Base-by-base conservation (phyloP, 2,797 vertebrate genomes). In the Neomorphus geoffroyi region DNA sequence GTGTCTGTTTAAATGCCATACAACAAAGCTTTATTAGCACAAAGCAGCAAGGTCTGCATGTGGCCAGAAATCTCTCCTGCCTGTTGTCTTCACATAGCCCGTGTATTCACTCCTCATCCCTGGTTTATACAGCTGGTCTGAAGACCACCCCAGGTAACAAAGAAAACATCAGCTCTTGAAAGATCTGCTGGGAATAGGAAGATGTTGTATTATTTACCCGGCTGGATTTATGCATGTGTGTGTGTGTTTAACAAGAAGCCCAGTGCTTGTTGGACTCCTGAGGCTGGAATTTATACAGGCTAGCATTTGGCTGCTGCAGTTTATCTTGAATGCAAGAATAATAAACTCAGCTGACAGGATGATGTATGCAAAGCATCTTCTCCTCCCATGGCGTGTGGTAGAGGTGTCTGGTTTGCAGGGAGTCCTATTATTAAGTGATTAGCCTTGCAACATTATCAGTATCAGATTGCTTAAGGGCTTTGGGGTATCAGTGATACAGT, bases 281-380 rank as follows among this genome's bases (percentile, higher is more conserved):
- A 97, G 96, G 95, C 93, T 97, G 97, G 97, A 98, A 98, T 98
- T 98, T 97, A 98, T 97, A 98, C 97, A 98, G 96, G 96, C 96
- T 95, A 94, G 95, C 64, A 80, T 96, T 98, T 97, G 90, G 96
- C 95, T 96, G 96, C 96, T 97, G 96, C 82, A 97, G 97, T 97
- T 98, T 97, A 97, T 98, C 97, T 97, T 95, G 90, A 97, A 94
- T 43, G 74, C 94, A 97, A 97, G 97, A 98, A 98, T 97, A 98
- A 98, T 97, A 98, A 98, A 97, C 97, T 97, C 65, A 91, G 90
- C 88, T 97, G 97, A 98, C 97, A 98, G 95, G 80, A 94, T 98
- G 97, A 98, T 98, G 92, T 94, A 97, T 97, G 97, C 96, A 97
- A 97, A 98, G 97, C 96, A 97, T 96, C 97, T 97, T 97, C 97